Evolutionary conservation across 2,888 invertebrate genomes (phyloP).

Genomic region (Leucozona laternaria): DNA sequence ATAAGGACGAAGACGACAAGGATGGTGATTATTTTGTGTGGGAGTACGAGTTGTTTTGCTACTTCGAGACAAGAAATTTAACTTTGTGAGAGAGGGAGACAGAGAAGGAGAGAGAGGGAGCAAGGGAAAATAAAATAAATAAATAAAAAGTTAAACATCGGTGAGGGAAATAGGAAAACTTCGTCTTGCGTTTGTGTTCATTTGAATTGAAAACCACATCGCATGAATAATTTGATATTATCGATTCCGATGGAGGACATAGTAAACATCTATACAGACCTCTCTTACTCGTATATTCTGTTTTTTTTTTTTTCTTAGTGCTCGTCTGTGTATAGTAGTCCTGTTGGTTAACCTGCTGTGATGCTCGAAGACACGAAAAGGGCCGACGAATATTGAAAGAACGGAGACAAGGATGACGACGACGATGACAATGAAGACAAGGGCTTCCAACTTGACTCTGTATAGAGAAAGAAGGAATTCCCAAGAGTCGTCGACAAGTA

Average conservation of each 20-base stretch:
- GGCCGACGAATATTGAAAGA: conserved; percentile 29
- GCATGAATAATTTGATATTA: conserved; percentile 76
- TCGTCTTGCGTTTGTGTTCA: conserved; percentile 67
- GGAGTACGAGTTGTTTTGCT: conserved; percentile 8
- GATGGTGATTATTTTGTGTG: conserved; percentile 16
- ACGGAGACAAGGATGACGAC: conserved; percentile 28
- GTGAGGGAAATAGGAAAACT: conserved; percentile 59
- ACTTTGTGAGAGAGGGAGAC: background rate
- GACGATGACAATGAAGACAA: conserved; percentile 51
- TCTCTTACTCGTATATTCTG: background rate
- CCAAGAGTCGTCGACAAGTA: conserved; percentile 72
- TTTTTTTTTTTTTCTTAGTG: background rate
- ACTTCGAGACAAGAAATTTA: conserved; percentile 19
- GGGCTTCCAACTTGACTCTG: conserved; percentile 62
- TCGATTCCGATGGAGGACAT: conserved; percentile 70
- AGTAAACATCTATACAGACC: conserved; percentile 36
- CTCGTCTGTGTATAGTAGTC: conserved; percentile 10
- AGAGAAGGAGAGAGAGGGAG: background rate
- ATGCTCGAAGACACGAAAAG: conserved; percentile 46
- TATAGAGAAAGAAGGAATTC: conserved; percentile 56
- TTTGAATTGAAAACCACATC: conserved; percentile 76
- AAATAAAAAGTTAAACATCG: conserved; percentile 33
- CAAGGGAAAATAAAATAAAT: conserved; percentile 13
- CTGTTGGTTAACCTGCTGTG: conserved; percentile 42
- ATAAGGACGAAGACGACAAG: background rate